Percentiles rank a stretch among this genome's conserved stretches.
Evolutionary conservation across 1,140 invertebrate species (phyloP).

Genomic region (Papilio polyxenes): DNA sequence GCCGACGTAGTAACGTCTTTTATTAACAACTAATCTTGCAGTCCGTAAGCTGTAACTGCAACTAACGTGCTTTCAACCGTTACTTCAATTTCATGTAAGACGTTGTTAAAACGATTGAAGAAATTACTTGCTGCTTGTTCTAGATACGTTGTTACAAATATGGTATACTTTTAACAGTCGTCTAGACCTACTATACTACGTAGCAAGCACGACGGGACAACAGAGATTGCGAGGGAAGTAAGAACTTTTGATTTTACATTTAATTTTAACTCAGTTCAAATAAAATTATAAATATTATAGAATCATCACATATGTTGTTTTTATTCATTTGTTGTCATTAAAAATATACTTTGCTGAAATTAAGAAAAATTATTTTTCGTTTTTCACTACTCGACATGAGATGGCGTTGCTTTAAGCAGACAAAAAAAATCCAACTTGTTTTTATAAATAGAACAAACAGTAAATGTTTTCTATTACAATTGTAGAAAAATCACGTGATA

Average conservation of each 20-base stretch:
- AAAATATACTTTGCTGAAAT: no score
- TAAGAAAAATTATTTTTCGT: background rate
- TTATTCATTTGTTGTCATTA: no score
- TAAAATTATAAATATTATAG: no score
- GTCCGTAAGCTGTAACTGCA: background rate
- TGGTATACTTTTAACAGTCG: background rate
- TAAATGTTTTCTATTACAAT: background rate
- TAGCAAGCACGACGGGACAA: no score
- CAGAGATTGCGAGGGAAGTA: background rate
- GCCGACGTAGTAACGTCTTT: background rate
- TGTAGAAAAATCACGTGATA: background rate
- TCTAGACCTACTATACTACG: background rate
- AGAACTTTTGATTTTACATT: background rate
- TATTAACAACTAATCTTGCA: background rate
- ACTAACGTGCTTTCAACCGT: constrained; percentile 15
- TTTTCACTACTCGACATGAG: constrained; percentile 62
- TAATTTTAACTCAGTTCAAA: background rate
- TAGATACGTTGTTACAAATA: background rate
- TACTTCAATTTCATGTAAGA: constrained; percentile 26
- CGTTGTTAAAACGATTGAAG: background rate
- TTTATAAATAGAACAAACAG: background rate
- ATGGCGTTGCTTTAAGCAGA: constrained; percentile 56
- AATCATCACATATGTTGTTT: background rate
- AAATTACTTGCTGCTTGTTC: background rate
- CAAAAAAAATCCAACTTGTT: background rate